Conservation (phyloP, 1,140 invertebrate species). For the Coelopa frigida region DNA sequence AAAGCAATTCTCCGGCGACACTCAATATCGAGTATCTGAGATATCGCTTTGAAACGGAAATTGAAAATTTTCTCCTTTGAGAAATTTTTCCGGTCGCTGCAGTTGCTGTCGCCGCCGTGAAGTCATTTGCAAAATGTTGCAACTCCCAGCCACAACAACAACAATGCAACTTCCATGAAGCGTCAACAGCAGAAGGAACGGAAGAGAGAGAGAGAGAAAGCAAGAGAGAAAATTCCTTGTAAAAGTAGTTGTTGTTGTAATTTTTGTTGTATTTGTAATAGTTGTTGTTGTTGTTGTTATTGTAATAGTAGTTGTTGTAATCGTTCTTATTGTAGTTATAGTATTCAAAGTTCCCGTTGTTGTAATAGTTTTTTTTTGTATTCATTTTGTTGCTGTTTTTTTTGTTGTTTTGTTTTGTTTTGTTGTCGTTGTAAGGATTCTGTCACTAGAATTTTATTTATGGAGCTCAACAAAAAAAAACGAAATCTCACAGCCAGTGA, state of each 20-base stretch:
- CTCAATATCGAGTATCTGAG: conserved; percentile 6
- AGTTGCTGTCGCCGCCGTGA: conserved; percentile 2
- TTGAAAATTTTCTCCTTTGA: conserved; percentile 16
- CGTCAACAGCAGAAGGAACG: too few relatives aligned
- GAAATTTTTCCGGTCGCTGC: conserved; percentile 11
- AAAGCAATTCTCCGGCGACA: background rate
- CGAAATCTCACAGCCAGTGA: too few relatives aligned
- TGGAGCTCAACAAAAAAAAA: background rate
- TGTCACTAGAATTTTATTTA: background rate
- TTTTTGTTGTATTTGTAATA: too few relatives aligned
- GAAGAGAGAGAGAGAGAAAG: too few relatives aligned
- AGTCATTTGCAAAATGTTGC: conserved; percentile 1
- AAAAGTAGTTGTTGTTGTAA: too few relatives aligned
- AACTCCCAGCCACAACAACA: background rate
- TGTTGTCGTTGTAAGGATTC: background rate
- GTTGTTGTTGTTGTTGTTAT: too few relatives aligned
- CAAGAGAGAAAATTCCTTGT: too few relatives aligned
- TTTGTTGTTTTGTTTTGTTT: conserved; percentile 1
- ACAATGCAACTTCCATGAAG: too few relatives aligned
- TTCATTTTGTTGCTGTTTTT: background rate
- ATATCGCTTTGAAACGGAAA: conserved; percentile 14
- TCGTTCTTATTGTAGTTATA: too few relatives aligned
- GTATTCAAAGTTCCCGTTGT: background rate
- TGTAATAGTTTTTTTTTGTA: background rate
- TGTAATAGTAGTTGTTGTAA: too few relatives aligned